phyloP scores from a whole-genome alignment of 2,113 vertebrate genomes.

The Hippoglossus stenolepis region DNA sequence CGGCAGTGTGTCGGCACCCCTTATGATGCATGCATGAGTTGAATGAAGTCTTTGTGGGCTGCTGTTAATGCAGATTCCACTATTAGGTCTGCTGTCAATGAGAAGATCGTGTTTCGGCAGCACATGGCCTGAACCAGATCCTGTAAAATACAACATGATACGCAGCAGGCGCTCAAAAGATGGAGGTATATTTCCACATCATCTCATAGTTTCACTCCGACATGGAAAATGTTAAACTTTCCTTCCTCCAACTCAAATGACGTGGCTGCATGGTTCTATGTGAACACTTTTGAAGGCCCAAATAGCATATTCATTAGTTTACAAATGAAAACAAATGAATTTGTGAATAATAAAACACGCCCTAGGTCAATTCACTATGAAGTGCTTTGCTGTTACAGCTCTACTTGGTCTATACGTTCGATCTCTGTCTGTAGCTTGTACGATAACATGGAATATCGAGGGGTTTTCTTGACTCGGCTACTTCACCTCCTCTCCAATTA shows the following conservation, averaged over 20 bases:
- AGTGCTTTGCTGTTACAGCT: neutral
- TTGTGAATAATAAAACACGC: neutral
- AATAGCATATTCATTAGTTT: neutral
- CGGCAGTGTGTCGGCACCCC: conserved; percentile 27
- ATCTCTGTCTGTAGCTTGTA: too few species aligned
- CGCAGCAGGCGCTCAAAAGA: neutral
- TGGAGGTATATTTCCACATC: neutral
- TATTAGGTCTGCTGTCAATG: conserved; percentile 21
- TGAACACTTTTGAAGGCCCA: neutral
- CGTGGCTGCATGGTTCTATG: neutral
- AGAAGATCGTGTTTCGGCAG: conserved; percentile 7
- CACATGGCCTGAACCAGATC: neutral
- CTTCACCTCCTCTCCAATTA: too few species aligned
- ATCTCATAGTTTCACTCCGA: neutral
- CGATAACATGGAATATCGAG: too few species aligned
- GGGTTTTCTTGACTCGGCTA: too few species aligned
- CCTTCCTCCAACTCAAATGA: neutral
- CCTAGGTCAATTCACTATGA: neutral
- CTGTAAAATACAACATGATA: neutral
- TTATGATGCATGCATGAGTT: conserved; percentile 30
- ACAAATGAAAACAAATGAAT: neutral
- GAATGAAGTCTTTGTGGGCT: conserved; percentile 62
- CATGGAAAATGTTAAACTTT: neutral
- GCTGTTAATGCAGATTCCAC: conserved; percentile 14
- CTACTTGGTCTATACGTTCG: neutral